Evolutionary conservation across 2,113 vertebrate genomes (phyloP), one percentile per base, ranked within the genome.

Genomic region (Donacobius atricapilla): DNA sequence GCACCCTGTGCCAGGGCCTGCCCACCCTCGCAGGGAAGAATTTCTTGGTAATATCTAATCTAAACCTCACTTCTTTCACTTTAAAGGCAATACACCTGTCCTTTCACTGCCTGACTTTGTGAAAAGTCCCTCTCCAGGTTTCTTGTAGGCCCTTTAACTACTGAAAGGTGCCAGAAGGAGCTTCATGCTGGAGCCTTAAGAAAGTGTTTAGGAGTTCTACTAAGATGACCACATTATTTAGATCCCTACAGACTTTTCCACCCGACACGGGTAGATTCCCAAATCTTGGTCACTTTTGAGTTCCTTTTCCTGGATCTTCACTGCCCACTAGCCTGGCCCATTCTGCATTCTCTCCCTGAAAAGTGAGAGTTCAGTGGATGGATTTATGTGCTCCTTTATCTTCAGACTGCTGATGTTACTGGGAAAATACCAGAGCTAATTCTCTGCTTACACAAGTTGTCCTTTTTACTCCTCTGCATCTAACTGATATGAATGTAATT

Each of bases 401-500:
- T 87, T 47, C 57, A 65, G 60, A 44, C 13, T 69, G 80, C 60
- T 87, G 40, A 45, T 61, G 57, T 35, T 28, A n/a, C 35, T 65
- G 42, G 78, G 70, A 93, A 93, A 91, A 85, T 35, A 87, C 7
- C 85, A 77, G 47, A 77, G 64, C 75, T 89, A 50, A 90, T 93
- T 93, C 75, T 73, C 56, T 82, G 75, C 50, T 88, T 90, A 91
- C 63, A 83, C 50, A 82, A 91, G 80, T 20, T 58, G 54, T 50
- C 50, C 51, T 86, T 92, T 83, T 66, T 60, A 45, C 73, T 86
- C 42, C 69, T 63, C 71, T 89, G 50, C 42, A 56, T 80, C 71
- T 82, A n/a, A 82, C 58, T 61, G 87, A 87, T 90, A 80, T 22
- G 61, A 87, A 89, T 63, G 45, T 35, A 85, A 93, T 87, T 85